These are phyloP conservation scores for Pseudococcus longispinus DNA, from an alignment of 2,888 invertebrate genomes.

Conservation along the genomic window DNA sequence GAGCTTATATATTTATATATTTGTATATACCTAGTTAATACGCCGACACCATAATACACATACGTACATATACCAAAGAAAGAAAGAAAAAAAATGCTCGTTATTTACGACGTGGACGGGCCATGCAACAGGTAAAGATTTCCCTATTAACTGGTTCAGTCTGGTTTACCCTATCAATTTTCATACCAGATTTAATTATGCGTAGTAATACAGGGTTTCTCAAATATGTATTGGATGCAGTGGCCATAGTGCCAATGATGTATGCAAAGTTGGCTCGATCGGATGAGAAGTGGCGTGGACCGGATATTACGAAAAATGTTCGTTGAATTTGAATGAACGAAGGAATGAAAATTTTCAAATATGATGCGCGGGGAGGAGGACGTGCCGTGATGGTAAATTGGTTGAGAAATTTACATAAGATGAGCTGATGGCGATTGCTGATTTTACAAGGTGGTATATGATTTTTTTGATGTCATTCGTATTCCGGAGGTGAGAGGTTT, in stretches of 20 bases:
- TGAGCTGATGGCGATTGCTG: background rate
- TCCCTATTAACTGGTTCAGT: conserved; percentile 52
- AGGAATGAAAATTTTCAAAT: background rate
- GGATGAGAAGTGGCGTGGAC: background rate
- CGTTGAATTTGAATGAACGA: conserved; percentile 5
- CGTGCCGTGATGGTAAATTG: background rate
- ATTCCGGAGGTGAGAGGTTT: background rate
- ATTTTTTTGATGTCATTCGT: conserved; percentile 1
- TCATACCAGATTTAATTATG: conserved; percentile 53
- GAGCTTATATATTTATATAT: background rate
- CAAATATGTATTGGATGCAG: background rate
- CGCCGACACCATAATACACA: conserved; percentile 24
- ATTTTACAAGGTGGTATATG: background rate
- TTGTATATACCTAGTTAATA: background rate
- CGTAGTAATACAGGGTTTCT: conserved; percentile 48
- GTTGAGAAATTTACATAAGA: background rate
- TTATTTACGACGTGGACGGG: conserved; percentile 48
- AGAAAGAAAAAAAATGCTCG: conserved; percentile 45
- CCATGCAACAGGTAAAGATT: conserved; percentile 51
- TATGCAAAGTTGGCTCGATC: background rate
- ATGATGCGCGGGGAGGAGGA: background rate
- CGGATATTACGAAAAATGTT: conserved; percentile 13
- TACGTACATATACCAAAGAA: background rate
- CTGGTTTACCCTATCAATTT: conserved; percentile 54
- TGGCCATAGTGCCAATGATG: background rate